Conservation (phyloP, 1,140 invertebrate genomes). For the Plectrocnemia conspersa region DNA sequence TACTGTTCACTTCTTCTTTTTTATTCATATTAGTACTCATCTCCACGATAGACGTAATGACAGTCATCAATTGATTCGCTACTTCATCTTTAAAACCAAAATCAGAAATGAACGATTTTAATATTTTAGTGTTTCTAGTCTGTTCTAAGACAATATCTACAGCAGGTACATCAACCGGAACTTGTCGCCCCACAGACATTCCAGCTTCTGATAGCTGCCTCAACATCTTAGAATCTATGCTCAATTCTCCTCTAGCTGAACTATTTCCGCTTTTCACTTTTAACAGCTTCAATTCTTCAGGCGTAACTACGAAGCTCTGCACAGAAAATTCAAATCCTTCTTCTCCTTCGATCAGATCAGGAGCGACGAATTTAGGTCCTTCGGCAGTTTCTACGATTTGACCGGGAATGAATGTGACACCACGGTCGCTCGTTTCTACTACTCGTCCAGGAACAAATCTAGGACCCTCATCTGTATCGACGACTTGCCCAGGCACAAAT, state of each 20-base stretch:
- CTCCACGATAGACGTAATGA: slow-evolving; percentile 50
- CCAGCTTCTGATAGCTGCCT: slow-evolving; percentile 65
- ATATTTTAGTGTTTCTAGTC: slow-evolving; percentile 48
- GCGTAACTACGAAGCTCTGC: slow-evolving; percentile 69
- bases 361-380: slow-evolving; percentile 65
- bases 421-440: slow-evolving; percentile 60
- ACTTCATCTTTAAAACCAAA: slow-evolving; percentile 51
- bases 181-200: slow-evolving; percentile 63
- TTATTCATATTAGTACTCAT: slow-evolving; percentile 49
- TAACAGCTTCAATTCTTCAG: slow-evolving; percentile 62
- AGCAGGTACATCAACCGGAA: slow-evolving; percentile 55
- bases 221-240: slow-evolving; percentile 63
- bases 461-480: slow-evolving; percentile 66
- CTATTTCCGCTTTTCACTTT: slow-evolving; percentile 56
- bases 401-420: slow-evolving; percentile 65
- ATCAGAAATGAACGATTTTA: slow-evolving; percentile 50
- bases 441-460: slow-evolving; percentile 69
- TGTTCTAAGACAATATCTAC: slow-evolving; percentile 60
- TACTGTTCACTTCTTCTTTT: slow-evolving; percentile 39
- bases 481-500: slow-evolving; percentile 70
- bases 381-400: slow-evolving; percentile 69
- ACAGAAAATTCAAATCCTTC: slow-evolving; percentile 69
- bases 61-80: slow-evolving; percentile 50
- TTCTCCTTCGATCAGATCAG: slow-evolving; percentile 60
- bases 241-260: slow-evolving; percentile 55